Evolutionary conservation across 2,888 invertebrate species (phyloP), one percentile per base, ranked within the genome.

Genomic region (Himalopsyche anomala): DNA sequence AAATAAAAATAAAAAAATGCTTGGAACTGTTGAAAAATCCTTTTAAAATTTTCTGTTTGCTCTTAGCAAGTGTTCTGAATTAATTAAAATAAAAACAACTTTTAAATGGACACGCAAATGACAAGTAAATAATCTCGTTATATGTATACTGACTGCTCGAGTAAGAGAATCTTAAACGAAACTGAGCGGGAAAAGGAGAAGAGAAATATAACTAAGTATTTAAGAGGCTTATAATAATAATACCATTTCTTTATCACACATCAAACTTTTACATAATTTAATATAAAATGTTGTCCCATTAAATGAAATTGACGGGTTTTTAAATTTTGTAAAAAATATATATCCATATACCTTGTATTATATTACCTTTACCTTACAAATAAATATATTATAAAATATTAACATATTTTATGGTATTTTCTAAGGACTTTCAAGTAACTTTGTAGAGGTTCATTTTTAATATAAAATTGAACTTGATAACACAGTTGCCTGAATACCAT

Each of bases 71-170:
- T 74, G 36, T 74, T 38, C 38, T 81, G 51, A 56, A 81, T 81
- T 81, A 56, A 81, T 81, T 81, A 81, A 81, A 81, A 81, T 81
- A 81, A 54, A 81, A 81, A 38, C 81, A 38, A 42, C 56, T 55
- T 81, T 54, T 45, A 51, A 81, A 56, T 81, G 28, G 51, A 81
- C 51, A 51, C 19, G 28, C 28, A 81, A 54, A 45, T 54, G 42
- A 74, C 74, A 74, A 74, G 74, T 81, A 56, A 81, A 81, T 81
- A 81, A 81, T 81, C 54, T 54, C 28, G n/a, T 81, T 81, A 38
- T 81, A 28, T 28, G 28, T 28, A 81, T 54, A 81, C 74, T 38
- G 81, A 56, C 81, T 42, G 55, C 56, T 42, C 56, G 81, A 54
- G 28, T 81, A 56, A 81, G 56, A 54, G 28, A n/a, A 28, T 56